phyloP scores from a whole-genome alignment of 2,888 invertebrate genomes.

The Geophilus truncorum region DNA sequence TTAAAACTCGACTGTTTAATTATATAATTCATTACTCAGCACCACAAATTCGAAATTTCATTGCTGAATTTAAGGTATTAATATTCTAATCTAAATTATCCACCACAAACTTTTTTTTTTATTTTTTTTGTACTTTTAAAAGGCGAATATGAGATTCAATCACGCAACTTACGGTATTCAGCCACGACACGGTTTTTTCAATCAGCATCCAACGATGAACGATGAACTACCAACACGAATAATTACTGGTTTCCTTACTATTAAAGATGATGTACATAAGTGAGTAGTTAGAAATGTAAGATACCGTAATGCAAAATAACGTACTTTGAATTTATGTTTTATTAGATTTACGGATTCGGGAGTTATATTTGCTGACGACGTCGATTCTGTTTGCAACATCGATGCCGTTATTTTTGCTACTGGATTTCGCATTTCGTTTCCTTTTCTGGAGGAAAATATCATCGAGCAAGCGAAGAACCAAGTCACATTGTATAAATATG shows the following conservation, averaged over 20 bases:
- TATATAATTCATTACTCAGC: neutral
- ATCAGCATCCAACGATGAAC: slow-evolving; percentile 42
- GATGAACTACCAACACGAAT: slow-evolving; percentile 50
- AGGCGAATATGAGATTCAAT: slow-evolving; percentile 44
- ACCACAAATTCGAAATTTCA: neutral
- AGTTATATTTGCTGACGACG: slow-evolving; percentile 41
- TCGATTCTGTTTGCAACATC: neutral
- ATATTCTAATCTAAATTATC: no score
- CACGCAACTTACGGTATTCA: slow-evolving; percentile 47
- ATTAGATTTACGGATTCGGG: slow-evolving; percentile 40
- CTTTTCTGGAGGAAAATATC: slow-evolving; percentile 28
- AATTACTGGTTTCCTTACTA: slow-evolving; percentile 44
- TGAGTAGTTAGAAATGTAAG: neutral
- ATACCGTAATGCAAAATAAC: no score
- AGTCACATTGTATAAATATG: slow-evolving; percentile 27
- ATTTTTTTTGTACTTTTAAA: slow-evolving; percentile 27
- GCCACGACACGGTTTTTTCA: slow-evolving; percentile 43
- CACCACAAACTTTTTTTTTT: no score
- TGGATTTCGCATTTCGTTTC: slow-evolving; percentile 33
- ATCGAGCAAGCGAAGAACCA: neutral
- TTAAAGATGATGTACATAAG: slow-evolving; percentile 42
- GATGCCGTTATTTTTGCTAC: slow-evolving; percentile 34
- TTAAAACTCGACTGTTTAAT: neutral
- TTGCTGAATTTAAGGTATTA: slow-evolving; percentile 1
- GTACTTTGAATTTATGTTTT: neutral